Percentiles rank a stretch among this genome's conserved stretches.
Conservation (phyloP, 1,140 invertebrate species). For the Teleopsis dalmanni region DNA sequence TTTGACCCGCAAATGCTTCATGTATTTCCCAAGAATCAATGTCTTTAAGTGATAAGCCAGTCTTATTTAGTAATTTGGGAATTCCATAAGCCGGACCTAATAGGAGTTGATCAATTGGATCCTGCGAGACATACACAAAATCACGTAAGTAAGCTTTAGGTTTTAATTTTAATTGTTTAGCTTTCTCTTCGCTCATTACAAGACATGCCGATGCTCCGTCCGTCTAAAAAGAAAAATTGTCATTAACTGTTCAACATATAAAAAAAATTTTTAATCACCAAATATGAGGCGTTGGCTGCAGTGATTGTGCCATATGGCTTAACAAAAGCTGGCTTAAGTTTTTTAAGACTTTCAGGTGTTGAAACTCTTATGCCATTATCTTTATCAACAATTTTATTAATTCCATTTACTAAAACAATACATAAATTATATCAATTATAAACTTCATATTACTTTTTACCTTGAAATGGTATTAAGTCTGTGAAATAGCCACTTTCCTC, state of each 20-base stretch:
- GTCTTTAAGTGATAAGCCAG: constrained; percentile 79
- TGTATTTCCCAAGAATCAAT: constrained; percentile 98
- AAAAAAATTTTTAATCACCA: constrained; percentile 50
- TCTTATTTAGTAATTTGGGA: constrained; percentile 79
- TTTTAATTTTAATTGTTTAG: constrained; percentile 72
- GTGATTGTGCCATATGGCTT: constrained; percentile 98
- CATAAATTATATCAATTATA: background rate
- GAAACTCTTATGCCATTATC: constrained; percentile 97
- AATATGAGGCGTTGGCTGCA: constrained; percentile 91
- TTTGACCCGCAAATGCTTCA: constrained; percentile 98
- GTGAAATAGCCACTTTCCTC: constrained; percentile 78
- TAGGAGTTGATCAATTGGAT: constrained; percentile 94
- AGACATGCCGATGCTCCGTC: constrained; percentile 97
- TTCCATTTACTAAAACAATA: constrained; percentile 57
- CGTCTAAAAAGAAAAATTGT: constrained; percentile 55
- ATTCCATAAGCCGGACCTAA: constrained; percentile 89
- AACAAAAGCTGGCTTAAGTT: constrained; percentile 93
- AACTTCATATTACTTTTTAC: constrained; percentile 35
- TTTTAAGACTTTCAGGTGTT: constrained; percentile 77
- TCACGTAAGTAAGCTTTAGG: constrained; percentile 83
- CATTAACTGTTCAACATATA: constrained; percentile 17
- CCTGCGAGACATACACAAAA: constrained; percentile 91
- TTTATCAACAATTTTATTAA: constrained; percentile 63
- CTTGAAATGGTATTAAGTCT: constrained; percentile 83
- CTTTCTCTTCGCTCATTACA: constrained; percentile 86